These are phyloP conservation scores for Monopis laevigella DNA, from an alignment of 2,888 invertebrate species.

Conservation along the genomic window DNA sequence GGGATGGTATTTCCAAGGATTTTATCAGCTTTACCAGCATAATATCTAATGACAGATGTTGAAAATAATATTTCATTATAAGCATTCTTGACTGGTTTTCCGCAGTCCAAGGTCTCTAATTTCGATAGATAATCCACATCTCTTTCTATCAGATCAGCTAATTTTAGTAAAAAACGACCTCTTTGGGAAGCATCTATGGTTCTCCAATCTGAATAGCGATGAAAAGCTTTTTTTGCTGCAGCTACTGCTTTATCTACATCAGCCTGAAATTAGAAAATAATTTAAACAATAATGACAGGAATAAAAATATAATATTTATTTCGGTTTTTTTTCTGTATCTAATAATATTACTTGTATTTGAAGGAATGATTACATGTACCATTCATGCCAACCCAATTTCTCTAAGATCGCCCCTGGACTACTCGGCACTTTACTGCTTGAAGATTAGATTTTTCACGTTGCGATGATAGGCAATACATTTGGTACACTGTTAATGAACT, in stretches of 20 bases:
- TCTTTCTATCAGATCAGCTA: slow-evolving; percentile 80
- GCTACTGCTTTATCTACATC: slow-evolving; percentile 83
- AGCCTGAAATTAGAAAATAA: slow-evolving; percentile 55
- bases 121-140: slow-evolving; percentile 77
- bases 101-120: slow-evolving; percentile 92
- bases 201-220: slow-evolving; percentile 79
- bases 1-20: slow-evolving; percentile 81
- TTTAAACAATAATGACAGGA: too few species aligned
- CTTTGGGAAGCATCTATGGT: slow-evolving; percentile 81
- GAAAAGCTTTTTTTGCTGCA: slow-evolving; percentile 81
- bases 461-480: too few species aligned
- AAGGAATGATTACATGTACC: too few species aligned
- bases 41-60: slow-evolving; percentile 77
- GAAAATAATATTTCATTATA: slow-evolving; percentile 70
- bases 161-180: slow-evolving; percentile 73
- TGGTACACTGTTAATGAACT: too few species aligned
- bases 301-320: too few species aligned
- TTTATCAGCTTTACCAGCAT: slow-evolving; percentile 93
- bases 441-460: too few species aligned
- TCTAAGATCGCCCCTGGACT: too few species aligned
- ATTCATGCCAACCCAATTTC: too few species aligned
- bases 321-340: too few species aligned
- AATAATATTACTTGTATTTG: too few species aligned
- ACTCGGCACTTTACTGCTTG: too few species aligned
- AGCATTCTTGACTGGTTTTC: slow-evolving; percentile 83